A percentile compares a stretch with the other conserved stretches of the same genome.
Conservation (phyloP, 2,113 vertebrate genomes). For the Chaetodon trifascialis region DNA sequence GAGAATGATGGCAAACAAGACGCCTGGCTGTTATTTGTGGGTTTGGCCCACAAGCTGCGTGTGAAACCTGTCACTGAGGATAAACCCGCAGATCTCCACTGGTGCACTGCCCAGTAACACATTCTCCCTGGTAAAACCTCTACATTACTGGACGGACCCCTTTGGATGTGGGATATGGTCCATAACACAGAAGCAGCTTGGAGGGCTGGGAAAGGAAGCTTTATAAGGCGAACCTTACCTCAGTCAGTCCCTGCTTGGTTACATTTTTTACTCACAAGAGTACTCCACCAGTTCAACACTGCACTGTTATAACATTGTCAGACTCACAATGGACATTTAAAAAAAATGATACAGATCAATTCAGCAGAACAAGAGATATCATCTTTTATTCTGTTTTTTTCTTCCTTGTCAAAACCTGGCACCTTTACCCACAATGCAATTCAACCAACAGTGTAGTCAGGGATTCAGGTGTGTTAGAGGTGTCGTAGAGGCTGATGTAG, state of each 20-base stretch:
- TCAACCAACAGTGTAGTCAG: background rate
- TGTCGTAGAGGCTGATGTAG: background rate
- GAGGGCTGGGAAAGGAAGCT: background rate
- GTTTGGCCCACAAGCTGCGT: slow-evolving; percentile 74
- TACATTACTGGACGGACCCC: slow-evolving; percentile 24
- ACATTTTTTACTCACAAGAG: background rate
- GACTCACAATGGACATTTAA: background rate
- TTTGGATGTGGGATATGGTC: slow-evolving; percentile 18
- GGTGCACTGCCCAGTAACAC: slow-evolving; percentile 56
- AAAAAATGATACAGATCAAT: background rate
- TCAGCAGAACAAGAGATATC: background rate
- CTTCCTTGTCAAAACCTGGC: background rate
- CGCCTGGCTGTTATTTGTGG: slow-evolving; percentile 78
- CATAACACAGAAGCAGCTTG: background rate
- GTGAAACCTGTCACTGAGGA: slow-evolving; percentile 78
- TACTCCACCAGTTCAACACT: background rate
- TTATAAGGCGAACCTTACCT: background rate
- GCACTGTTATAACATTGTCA: background rate
- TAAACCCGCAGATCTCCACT: slow-evolving; percentile 73
- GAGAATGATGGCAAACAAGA: slow-evolving; percentile 70
- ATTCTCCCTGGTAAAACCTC: slow-evolving; percentile 39
- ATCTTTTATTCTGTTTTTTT: background rate
- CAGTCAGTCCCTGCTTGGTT: background rate
- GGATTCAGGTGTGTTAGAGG: background rate
- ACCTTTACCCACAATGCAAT: background rate